Conservation (phyloP, 2,888 invertebrate genomes). For the Caenorhabditis sulstoni region DNA sequence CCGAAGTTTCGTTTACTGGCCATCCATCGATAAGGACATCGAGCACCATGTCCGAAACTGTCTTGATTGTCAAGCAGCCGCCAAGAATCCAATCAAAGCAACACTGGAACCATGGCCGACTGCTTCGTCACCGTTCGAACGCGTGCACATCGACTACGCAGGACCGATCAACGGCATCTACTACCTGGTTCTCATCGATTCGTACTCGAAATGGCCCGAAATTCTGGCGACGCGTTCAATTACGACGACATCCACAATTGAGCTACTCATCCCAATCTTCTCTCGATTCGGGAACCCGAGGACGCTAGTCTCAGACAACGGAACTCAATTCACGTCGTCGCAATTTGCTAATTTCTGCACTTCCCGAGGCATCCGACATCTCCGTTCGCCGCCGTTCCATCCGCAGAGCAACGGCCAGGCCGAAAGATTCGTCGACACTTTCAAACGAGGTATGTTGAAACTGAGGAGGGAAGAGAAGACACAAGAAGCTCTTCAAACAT, state of each 20-base stretch:
- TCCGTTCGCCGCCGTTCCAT: constrained; percentile 62
- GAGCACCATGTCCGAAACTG: constrained; percentile 59
- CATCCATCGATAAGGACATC: constrained; percentile 50
- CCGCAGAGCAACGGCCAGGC: constrained; percentile 76
- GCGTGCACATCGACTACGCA: constrained; percentile 82
- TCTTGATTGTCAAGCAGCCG: constrained; percentile 56
- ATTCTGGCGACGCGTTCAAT: constrained; percentile 63
- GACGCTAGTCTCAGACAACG: constrained; percentile 79
- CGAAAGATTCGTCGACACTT: constrained; percentile 72
- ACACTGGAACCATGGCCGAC: neutral
- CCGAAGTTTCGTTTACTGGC: constrained; percentile 77
- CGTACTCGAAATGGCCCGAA: constrained; percentile 82
- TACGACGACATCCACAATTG: constrained; percentile 61
- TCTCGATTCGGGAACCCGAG: constrained; percentile 72
- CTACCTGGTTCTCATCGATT: constrained; percentile 81
- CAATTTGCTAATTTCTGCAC: constrained; percentile 71
- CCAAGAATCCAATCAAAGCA: no score
- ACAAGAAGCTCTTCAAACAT: no score
- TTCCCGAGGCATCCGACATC: neutral
- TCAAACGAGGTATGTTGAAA: constrained; percentile 61
- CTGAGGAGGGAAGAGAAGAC: neutral
- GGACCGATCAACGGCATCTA: constrained; percentile 79
- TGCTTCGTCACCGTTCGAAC: constrained; percentile 41
- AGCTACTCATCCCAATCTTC: constrained; percentile 65
- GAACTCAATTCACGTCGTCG: constrained; percentile 73